Percentiles rank a stretch among this genome's conserved stretches.
Evolutionary conservation across 2,888 invertebrate species (phyloP).

Genomic region (Plemyria rubiginata): DNA sequence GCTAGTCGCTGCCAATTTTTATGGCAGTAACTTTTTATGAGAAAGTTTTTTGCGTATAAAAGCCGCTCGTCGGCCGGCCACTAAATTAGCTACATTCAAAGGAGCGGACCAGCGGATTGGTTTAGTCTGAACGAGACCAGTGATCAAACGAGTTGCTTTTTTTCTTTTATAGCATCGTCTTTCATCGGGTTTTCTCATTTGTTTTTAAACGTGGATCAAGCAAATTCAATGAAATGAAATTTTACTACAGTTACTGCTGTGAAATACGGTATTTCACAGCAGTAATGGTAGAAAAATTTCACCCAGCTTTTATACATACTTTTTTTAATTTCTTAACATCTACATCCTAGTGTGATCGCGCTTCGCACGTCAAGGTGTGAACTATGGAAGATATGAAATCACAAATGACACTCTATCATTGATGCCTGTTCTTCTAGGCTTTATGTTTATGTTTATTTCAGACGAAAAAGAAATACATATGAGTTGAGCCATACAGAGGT

Average conservation of each 20-base stretch:
- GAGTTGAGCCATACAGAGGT: too few relatives aligned
- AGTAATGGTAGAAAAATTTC: too few relatives aligned
- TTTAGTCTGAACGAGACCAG: slow-evolving; percentile 21
- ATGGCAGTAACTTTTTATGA: slow-evolving; percentile 46
- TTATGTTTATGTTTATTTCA: too few relatives aligned
- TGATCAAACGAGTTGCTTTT: neutral
- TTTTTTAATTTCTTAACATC: too few relatives aligned
- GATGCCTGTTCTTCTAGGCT: too few relatives aligned
- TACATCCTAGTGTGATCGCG: too few relatives aligned
- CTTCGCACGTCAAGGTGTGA: too few relatives aligned
- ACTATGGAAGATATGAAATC: too few relatives aligned
- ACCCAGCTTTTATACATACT: too few relatives aligned
- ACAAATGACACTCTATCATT: too few relatives aligned
- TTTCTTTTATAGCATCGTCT: neutral
- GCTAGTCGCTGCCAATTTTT: slow-evolving; percentile 43
- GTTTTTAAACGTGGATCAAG: neutral
- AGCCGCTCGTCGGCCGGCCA: slow-evolving; percentile 48
- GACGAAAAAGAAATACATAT: too few relatives aligned
- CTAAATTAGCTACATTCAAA: slow-evolving; percentile 72
- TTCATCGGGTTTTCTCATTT: neutral
- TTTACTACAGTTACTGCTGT: too few relatives aligned
- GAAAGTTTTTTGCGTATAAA: slow-evolving; percentile 54
- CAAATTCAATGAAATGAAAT: neutral
- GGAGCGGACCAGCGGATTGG: slow-evolving; percentile 48
- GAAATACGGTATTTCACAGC: neutral